Conservation (phyloP, 2,888 invertebrate species). For the Athalia circularis region DNA sequence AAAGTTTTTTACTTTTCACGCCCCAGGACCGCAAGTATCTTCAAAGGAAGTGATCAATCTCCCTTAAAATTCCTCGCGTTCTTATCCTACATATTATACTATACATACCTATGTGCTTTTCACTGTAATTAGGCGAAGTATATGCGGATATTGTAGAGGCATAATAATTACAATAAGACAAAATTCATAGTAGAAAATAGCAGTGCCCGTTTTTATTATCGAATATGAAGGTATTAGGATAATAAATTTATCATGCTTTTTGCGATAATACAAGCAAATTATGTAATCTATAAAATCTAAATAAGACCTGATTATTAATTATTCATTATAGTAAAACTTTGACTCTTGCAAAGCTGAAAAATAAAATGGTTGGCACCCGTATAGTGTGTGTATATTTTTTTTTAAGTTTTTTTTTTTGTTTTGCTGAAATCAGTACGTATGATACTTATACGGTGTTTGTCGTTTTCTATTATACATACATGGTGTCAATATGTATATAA, state of each 20-base stretch:
- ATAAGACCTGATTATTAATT: no score
- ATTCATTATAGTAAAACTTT: no score
- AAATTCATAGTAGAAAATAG: conserved; percentile 53
- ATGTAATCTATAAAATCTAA: background rate
- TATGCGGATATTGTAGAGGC: background rate
- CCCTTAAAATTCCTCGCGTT: background rate
- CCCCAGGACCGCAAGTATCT: background rate
- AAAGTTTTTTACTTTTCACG: no score
- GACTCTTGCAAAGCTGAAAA: no score
- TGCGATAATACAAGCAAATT: background rate
- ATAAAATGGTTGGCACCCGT: no score
- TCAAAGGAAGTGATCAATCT: conserved; percentile 10
- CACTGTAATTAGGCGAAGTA: background rate
- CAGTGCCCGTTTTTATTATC: conserved; percentile 50
- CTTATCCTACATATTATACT: background rate
- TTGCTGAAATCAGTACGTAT: no score
- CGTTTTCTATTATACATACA: no score
- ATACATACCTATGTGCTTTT: background rate
- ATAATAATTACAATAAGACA: background rate
- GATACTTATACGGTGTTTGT: no score
- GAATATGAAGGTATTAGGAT: conserved; percentile 1
- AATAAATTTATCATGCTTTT: background rate
- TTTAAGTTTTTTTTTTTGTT: no score
- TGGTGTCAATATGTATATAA: no score
- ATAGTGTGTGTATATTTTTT: no score